These are phyloP conservation scores for Gadopsis bispinosus DNA, from an alignment of 2,797 vertebrate species.

Conservation along the genomic window DNA sequence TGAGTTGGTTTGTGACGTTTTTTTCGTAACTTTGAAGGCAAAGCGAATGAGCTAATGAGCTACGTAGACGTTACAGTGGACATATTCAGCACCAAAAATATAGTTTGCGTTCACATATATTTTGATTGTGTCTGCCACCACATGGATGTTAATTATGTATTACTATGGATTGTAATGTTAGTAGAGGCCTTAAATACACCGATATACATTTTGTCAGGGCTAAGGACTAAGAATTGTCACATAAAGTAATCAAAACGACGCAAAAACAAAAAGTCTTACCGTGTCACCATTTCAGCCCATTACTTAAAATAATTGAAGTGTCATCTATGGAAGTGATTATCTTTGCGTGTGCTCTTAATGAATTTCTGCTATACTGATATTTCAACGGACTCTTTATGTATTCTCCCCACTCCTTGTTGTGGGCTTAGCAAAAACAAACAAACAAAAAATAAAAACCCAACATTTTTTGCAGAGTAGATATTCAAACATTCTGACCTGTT, in stretches of 20 bases:
- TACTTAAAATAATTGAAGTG: constrained; percentile 23
- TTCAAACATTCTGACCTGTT: constrained; percentile 47
- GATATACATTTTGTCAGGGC: constrained; percentile 68
- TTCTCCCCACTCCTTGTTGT: constrained; percentile 26
- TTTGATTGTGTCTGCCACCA: constrained; percentile 56
- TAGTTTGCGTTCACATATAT: constrained; percentile 41
- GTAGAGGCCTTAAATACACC: constrained; percentile 80
- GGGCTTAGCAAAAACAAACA: constrained; percentile 42
- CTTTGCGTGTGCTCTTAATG: constrained; percentile 52
- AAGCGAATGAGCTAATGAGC: constrained; percentile 30
- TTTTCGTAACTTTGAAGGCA: constrained; percentile 33
- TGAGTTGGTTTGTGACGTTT: constrained; percentile 36
- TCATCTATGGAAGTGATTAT: constrained; percentile 31
- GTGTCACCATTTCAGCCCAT: constrained; percentile 55
- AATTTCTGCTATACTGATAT: constrained; percentile 55
- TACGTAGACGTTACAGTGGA: constrained; percentile 42
- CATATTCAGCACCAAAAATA: constrained; percentile 58
- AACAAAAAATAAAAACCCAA: constrained; percentile 33
- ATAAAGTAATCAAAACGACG: constrained; percentile 45
- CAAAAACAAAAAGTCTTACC: constrained; percentile 56
- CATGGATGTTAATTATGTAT: constrained; percentile 59
- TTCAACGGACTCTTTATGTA: constrained; percentile 47
- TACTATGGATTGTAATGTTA: constrained; percentile 73
- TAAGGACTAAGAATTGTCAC: constrained; percentile 70
- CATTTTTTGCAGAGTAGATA: constrained; percentile 46